phyloP scores from a whole-genome alignment of 2,113 vertebrate species.

The Hirundichthys speculiger region DNA sequence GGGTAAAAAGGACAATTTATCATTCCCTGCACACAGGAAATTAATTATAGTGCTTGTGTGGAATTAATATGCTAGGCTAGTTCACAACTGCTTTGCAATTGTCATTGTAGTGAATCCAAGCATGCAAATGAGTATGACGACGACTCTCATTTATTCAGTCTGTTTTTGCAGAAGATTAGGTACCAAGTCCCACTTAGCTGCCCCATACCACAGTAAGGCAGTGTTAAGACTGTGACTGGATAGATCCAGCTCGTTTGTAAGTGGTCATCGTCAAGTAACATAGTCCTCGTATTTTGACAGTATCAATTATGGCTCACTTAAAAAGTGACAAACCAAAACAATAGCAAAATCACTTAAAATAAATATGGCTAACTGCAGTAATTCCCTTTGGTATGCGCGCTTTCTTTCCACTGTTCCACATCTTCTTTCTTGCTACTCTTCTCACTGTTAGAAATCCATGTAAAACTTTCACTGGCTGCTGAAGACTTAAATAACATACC shows the following conservation, averaged over 20 bases:
- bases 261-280: constrained; percentile 43
- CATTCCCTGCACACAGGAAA: constrained; percentile 56
- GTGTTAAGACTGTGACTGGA: neutral
- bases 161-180: constrained; percentile 39
- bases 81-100: constrained; percentile 51
- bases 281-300: constrained; percentile 40
- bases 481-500: constrained; percentile 69
- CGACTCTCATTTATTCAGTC: constrained; percentile 38
- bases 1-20: constrained; percentile 71
- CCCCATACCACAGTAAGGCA: constrained; percentile 33
- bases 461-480: constrained; percentile 41
- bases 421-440: constrained; percentile 49
- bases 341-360: constrained; percentile 45
- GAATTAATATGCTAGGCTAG: constrained; percentile 68
- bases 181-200: constrained; percentile 25
- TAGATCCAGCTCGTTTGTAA: constrained; percentile 24
- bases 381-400: constrained; percentile 77
- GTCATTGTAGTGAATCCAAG: constrained; percentile 46
- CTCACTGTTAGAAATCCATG: constrained; percentile 39
- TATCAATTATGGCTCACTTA: constrained; percentile 43
- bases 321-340: constrained; percentile 34
- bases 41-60: constrained; percentile 53
- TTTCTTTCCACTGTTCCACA: constrained; percentile 47
- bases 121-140: constrained; percentile 57
- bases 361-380: constrained; percentile 63